phyloP scores from a whole-genome alignment of 2,888 invertebrate species.

The Scelioninae gen. 1 region DNA sequence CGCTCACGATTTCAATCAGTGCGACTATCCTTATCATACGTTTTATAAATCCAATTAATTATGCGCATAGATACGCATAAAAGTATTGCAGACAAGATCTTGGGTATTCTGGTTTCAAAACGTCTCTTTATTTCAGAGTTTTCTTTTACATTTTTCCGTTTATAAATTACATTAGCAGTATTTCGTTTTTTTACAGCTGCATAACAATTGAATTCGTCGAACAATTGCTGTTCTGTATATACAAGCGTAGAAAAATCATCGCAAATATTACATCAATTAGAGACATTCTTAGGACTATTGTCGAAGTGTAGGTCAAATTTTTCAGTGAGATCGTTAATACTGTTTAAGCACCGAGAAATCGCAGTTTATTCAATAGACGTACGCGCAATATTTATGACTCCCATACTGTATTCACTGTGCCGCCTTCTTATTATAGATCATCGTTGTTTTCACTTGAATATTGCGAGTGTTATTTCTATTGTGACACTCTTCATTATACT shows the following conservation, averaged over 20 bases:
- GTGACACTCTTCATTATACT: constrained; percentile 1
- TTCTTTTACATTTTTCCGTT: not conserved
- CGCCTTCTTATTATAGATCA: constrained; percentile 35
- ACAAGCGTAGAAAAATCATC: not conserved
- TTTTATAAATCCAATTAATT: not conserved
- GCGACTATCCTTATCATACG: not conserved
- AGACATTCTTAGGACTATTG: constrained; percentile 17
- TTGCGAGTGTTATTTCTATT: constrained; percentile 19
- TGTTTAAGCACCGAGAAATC: constrained; percentile 40
- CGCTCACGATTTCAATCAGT: constrained; percentile 8
- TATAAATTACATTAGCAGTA: too few relatives aligned
- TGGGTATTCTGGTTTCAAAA: not conserved
- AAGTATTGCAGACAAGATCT: too few relatives aligned
- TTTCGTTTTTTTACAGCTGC: not conserved
- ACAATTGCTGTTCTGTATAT: not conserved
- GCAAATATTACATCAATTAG: constrained; percentile 1
- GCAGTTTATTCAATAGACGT: constrained; percentile 36
- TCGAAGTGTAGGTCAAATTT: constrained; percentile 43
- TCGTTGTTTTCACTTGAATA: constrained; percentile 25
- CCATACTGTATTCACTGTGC: constrained; percentile 4
- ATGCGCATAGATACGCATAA: not conserved
- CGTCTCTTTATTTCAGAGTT: not conserved
- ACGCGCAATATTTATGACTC: constrained; percentile 28
- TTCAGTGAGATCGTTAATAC: constrained; percentile 22
- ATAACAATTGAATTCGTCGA: not conserved